Evolutionary conservation across 2,113 vertebrate genomes (phyloP), one percentile per base, ranked within the genome.

Genomic region (Zosterops pallidus): DNA sequence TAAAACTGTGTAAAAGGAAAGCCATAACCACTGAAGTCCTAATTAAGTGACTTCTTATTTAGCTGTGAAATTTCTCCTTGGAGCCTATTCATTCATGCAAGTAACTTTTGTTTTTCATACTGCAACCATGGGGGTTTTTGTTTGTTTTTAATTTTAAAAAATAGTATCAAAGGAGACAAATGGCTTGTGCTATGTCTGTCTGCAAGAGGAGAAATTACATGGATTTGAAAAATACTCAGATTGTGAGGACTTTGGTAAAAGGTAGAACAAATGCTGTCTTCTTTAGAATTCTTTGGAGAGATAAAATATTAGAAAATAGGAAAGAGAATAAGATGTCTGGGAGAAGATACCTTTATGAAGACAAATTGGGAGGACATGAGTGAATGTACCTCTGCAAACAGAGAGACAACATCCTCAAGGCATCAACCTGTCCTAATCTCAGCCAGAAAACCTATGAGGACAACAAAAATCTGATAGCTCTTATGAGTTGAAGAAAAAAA

Each of bases 121-220:
- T 56, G 11, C 26, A 71, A 1, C 6, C 9, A 16, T 28, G 15
- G 18, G 2, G 2, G 0, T 3, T 39, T 42, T 42, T 42, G 42
- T 42, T 42, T 42, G 15, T 42, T 52, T 88, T 81, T 84, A 67
- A 50, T 47, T 42, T 69, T 1, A 64, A 75, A 89, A 18, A 2
- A 56, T 79, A 76, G 11, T 49, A 5, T 68, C 42, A 78, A 92
- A 81, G 44, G 14, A 83, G 44, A 63, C 26, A 86, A 71, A 81
- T 68, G 12, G 3, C 5, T 93, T 84, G 8, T 70, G 25, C 11
- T 50, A 50, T 5, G 8, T 65, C 12, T 83, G 19, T 49, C 22
- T 92, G 21, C 11, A 76, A 70, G 25, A 19, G 14, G 13, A 71
- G 11, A 53, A 81, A 71, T 11, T 29, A 62, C 28, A 9, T 16